Percentiles rank a stretch among this genome's conserved stretches.
Conservation (phyloP, 2,113 vertebrate species). For the Cercopithecus mona region DNA sequence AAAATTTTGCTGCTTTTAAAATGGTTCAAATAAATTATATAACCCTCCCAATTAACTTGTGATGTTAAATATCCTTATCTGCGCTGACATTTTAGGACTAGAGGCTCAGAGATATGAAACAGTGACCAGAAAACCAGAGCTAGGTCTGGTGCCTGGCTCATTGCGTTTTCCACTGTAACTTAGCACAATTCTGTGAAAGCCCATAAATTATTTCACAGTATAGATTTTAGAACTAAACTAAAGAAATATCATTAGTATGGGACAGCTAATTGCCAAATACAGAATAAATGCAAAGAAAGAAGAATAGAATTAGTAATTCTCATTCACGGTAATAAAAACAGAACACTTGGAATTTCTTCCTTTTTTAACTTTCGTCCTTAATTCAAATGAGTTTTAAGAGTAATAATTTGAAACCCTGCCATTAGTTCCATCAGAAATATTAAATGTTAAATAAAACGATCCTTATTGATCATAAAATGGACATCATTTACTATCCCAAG, state of each 20-base stretch:
- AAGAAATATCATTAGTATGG: background rate
- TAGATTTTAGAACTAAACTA: background rate
- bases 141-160: background rate
- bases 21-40: background rate
- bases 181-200: background rate
- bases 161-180: background rate
- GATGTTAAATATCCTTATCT: background rate
- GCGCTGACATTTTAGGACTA: background rate
- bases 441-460: conserved; percentile 59
- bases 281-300: background rate
- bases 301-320: background rate
- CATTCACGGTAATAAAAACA: background rate
- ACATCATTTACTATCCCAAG: conserved; percentile 46
- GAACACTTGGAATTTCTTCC: background rate
- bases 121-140: background rate
- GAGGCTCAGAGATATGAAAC: background rate
- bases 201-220: background rate
- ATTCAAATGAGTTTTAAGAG: conserved; percentile 30
- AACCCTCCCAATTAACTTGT: background rate
- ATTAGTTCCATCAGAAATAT: conserved; percentile 70
- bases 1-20: background rate
- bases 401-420: conserved; percentile 67
- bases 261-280: background rate
- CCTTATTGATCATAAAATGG: conserved; percentile 52
- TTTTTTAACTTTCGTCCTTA: background rate